Evolutionary conservation across 2,113 vertebrate genomes (phyloP).

Genomic region (Hyperoodon ampullatus): DNA sequence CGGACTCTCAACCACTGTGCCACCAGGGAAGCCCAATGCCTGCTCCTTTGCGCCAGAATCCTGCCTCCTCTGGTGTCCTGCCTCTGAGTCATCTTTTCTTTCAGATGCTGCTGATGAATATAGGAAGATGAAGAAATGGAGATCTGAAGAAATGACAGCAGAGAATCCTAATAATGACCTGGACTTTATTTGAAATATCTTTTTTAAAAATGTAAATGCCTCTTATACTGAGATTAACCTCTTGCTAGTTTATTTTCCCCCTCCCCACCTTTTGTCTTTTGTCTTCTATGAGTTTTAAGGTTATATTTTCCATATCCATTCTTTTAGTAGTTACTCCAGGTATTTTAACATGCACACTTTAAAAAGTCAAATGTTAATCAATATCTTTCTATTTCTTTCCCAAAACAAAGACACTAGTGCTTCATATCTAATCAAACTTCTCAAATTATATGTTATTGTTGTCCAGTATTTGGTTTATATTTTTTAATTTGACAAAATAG

Average conservation of each 20-base stretch:
- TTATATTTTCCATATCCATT: neutral
- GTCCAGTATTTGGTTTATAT: neutral
- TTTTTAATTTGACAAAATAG: neutral
- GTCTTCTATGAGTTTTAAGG: neutral
- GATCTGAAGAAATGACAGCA: neutral
- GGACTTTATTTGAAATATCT: neutral
- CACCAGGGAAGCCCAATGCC: neutral
- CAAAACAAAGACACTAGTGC: neutral
- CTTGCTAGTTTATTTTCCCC: neutral
- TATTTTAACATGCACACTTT: constrained; percentile 1
- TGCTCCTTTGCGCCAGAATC: neutral
- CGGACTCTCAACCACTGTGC: no score
- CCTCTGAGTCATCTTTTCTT: neutral
- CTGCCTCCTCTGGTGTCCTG: neutral
- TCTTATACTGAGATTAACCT: neutral
- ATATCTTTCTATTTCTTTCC: neutral
- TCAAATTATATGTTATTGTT: neutral
- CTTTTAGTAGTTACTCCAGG: neutral
- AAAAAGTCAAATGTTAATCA: neutral
- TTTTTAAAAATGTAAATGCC: neutral
- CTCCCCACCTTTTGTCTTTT: neutral
- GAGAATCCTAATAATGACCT: neutral
- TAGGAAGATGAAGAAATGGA: neutral
- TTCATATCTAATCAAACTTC: neutral
- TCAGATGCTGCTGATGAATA: neutral